Evolutionary conservation across 2,888 invertebrate species (phyloP).

Genomic region (Perithous albicinctus): DNA sequence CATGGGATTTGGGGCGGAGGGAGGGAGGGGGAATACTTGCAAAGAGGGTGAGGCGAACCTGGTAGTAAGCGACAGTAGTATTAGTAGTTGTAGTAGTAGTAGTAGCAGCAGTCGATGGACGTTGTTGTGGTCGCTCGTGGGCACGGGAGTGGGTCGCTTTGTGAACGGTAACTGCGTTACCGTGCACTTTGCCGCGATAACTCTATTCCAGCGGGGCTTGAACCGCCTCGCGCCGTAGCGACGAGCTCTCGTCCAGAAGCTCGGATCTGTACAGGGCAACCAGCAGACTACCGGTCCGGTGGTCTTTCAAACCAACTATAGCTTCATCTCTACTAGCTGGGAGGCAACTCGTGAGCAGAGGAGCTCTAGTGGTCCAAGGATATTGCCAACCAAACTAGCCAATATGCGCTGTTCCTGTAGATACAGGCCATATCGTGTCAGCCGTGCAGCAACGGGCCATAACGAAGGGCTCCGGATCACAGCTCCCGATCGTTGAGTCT

Average conservation of each 20-base stretch:
- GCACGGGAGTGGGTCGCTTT: constrained; percentile 75
- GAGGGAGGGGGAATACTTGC: too few species aligned
- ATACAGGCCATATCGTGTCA: constrained; percentile 28
- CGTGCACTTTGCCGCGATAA: constrained; percentile 84
- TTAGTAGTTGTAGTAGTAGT: constrained; percentile 1
- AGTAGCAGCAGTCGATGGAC: constrained; percentile 59
- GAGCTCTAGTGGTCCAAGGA: constrained; percentile 68
- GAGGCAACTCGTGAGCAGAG: constrained; percentile 1
- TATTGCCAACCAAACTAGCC: constrained; percentile 74
- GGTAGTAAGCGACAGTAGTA: constrained; percentile 10
- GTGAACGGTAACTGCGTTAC: constrained; percentile 83
- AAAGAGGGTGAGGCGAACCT: constrained; percentile 38
- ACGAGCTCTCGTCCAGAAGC: constrained; percentile 61
- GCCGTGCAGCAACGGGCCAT: constrained; percentile 39
- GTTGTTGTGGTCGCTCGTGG: constrained; percentile 71
- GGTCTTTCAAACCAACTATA: constrained; percentile 58
- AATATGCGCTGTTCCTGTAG: constrained; percentile 66
- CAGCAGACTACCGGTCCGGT: constrained; percentile 55
- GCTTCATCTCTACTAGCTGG: constrained; percentile 2
- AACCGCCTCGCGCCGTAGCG: constrained; percentile 50
- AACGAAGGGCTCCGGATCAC: constrained; percentile 45
- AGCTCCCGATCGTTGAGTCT: constrained; percentile 32
- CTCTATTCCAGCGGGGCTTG: constrained; percentile 77
- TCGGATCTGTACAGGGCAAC: constrained; percentile 58
- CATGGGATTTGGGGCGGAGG: constrained; percentile 67